Evolutionary conservation across 2,888 invertebrate genomes (phyloP).

Genomic region (Ferdinandea cuprea): DNA sequence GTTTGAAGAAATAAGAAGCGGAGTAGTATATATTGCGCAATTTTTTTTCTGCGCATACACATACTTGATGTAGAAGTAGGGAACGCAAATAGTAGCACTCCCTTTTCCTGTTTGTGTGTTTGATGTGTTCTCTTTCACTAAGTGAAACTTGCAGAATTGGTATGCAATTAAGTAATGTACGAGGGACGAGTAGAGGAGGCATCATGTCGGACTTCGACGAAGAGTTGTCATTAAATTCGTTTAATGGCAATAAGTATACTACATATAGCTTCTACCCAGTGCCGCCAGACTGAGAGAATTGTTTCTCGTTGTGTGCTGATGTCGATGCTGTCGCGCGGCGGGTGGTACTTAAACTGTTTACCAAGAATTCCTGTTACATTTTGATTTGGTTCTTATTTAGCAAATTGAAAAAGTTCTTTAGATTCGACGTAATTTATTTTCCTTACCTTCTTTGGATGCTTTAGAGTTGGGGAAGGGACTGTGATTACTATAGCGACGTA

Average conservation of each 20-base stretch:
- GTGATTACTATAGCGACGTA: too few relatives aligned
- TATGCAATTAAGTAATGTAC: conserved; percentile 70
- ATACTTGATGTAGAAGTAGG: not conserved
- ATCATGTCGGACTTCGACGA: too few relatives aligned
- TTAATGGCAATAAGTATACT: conserved; percentile 42
- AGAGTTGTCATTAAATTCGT: conserved; percentile 52
- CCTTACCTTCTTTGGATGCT: not conserved
- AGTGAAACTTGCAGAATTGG: conserved; percentile 48
- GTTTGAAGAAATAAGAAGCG: too few relatives aligned
- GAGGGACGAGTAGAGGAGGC: conserved; percentile 3
- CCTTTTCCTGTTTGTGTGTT: conserved; percentile 40
- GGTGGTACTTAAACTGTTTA: conserved; percentile 29
- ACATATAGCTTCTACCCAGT: not conserved
- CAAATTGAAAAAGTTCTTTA: conserved; percentile 35
- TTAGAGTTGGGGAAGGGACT: too few relatives aligned
- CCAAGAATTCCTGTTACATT: conserved; percentile 15
- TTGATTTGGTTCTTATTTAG: conserved; percentile 37
- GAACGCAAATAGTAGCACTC: conserved; percentile 29
- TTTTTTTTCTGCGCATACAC: too few relatives aligned
- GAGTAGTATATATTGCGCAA: too few relatives aligned
- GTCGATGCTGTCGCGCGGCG: not conserved
- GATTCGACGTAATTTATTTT: not conserved
- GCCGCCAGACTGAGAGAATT: not conserved
- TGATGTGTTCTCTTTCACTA: conserved; percentile 31
- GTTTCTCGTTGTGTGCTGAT: not conserved